Conservation (phyloP, 2,797 vertebrate species). For the Dendrocincla fuliginosa region DNA sequence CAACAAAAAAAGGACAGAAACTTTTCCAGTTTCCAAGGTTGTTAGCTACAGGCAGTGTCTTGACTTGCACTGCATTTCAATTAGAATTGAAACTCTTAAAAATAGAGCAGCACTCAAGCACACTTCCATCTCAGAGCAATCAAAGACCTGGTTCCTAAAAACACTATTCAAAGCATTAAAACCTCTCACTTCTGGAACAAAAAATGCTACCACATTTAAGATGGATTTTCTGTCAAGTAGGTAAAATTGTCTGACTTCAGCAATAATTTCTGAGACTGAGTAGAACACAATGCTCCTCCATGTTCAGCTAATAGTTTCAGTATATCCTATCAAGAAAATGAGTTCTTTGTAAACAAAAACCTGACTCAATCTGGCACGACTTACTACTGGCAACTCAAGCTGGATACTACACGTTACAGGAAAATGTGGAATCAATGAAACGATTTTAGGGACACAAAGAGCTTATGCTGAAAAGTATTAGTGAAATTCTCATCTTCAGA, state of each 20-base stretch:
- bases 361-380: neutral
- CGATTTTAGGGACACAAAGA: neutral
- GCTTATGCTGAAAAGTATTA: neutral
- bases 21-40: neutral
- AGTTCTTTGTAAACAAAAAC: neutral
- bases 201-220: neutral
- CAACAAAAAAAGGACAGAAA: neutral
- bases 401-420: neutral
- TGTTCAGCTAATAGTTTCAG: neutral
- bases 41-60: neutral
- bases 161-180: neutral
- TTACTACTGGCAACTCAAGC: neutral
- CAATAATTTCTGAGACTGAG: neutral
- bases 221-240: neutral
- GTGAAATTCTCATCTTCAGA: neutral
- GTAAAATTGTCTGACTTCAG: neutral
- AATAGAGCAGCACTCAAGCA: constrained; percentile 1
- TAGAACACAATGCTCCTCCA: neutral
- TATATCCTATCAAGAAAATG: neutral
- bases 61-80: constrained; percentile 29
- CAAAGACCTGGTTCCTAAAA: neutral
- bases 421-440: neutral
- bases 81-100: neutral
- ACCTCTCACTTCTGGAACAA: neutral
- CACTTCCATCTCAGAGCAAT: neutral